Evolutionary conservation across 2,797 vertebrate species (phyloP).

Genomic region (Xyrichtys novacula): DNA sequence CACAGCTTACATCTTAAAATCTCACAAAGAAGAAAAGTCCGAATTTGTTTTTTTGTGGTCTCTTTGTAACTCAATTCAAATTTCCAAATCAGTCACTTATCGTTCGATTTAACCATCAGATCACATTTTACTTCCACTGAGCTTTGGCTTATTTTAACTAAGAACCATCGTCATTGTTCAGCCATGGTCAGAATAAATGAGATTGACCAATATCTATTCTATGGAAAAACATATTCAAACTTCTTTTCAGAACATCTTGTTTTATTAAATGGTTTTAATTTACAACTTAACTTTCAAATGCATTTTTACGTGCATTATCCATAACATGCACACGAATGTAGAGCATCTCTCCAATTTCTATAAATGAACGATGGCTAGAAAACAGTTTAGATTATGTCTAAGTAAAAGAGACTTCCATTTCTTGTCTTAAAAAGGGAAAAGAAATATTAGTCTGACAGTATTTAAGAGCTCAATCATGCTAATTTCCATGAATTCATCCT

Average conservation of each 20-base stretch:
- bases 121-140: slow-evolving; percentile 8
- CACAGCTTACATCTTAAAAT: slow-evolving; percentile 78
- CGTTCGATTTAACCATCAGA: background rate
- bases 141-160: slow-evolving; percentile 30
- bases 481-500: slow-evolving; percentile 9
- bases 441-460: slow-evolving; percentile 36
- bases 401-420: slow-evolving; percentile 38
- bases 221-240: slow-evolving; percentile 55
- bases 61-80: slow-evolving; percentile 11
- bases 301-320: slow-evolving; percentile 53
- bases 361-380: slow-evolving; percentile 45
- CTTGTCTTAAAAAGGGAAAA: slow-evolving; percentile 7
- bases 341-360: slow-evolving; percentile 46
- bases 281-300: slow-evolving; percentile 61
- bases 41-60: slow-evolving; percentile 24
- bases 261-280: slow-evolving; percentile 52
- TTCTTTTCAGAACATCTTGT: slow-evolving; percentile 43
- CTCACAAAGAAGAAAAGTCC: slow-evolving; percentile 61
- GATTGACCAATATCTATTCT: slow-evolving; percentile 5
- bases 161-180: slow-evolving; percentile 46
- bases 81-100: slow-evolving; percentile 21
- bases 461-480: slow-evolving; percentile 31
- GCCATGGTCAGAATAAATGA: slow-evolving; percentile 50
- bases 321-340: slow-evolving; percentile 50
- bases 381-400: slow-evolving; percentile 38